Conservation (phyloP, 2,797 vertebrate genomes). For the Capromys pilorides region DNA sequence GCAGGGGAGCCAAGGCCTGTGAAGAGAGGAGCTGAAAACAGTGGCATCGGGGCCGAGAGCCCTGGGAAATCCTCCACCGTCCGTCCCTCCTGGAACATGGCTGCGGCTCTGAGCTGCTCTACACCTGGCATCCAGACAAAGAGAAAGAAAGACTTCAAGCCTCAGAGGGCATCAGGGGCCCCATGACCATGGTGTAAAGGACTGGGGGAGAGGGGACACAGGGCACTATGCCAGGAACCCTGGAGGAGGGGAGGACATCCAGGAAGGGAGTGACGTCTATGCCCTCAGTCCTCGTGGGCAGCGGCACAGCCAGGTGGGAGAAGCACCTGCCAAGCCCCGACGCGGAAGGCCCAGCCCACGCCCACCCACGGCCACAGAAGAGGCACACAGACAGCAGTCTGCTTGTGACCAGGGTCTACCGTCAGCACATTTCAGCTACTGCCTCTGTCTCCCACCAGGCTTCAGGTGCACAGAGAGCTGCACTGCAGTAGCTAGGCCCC, state of each 20-base stretch:
- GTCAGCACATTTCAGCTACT: accelerated
- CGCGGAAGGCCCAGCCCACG: background rate
- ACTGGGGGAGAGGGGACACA: no score
- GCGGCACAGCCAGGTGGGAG: background rate
- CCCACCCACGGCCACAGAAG: background rate
- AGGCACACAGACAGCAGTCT: accelerated
- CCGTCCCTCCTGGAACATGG: accelerated
- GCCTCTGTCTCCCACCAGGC: accelerated
- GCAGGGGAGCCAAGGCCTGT: accelerated
- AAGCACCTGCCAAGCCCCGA: background rate
- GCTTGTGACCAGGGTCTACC: accelerated
- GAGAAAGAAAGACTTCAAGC: background rate
- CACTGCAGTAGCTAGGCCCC: accelerated
- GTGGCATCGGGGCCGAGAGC: accelerated
- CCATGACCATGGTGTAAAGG: accelerated
- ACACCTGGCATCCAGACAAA: accelerated
- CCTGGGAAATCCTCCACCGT: accelerated
- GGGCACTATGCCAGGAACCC: background rate
- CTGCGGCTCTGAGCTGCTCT: background rate
- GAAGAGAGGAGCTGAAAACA: accelerated
- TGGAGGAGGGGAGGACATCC: accelerated
- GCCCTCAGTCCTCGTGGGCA: accelerated
- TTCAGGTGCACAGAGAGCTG: background rate
- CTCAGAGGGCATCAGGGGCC: accelerated
- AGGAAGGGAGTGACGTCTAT: accelerated